A percentile compares a stretch with the other conserved stretches of the same genome.
Evolutionary conservation across 2,113 vertebrate genomes (phyloP).

Genomic region (Sialia sialis): DNA sequence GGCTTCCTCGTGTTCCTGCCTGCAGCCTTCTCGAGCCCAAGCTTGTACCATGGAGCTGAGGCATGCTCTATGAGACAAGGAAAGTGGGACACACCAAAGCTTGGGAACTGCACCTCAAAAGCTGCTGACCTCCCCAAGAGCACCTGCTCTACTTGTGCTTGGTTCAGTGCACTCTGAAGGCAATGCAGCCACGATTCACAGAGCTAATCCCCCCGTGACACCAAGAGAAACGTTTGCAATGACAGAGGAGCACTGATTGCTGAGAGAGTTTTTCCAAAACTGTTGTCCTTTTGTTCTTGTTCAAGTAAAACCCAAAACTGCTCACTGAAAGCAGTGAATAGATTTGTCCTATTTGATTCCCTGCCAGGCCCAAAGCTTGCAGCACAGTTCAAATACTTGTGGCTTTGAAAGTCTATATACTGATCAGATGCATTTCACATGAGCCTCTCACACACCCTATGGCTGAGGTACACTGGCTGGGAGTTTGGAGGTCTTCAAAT

Average conservation of each 20-base stretch:
- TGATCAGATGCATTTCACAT: not conserved
- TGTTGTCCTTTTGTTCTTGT: not conserved
- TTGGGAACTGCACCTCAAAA: not conserved
- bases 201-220: not conserved
- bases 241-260: not conserved
- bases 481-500: not conserved
- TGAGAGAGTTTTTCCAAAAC: conserved; percentile 12
- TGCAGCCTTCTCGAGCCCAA: not conserved
- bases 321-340: not conserved
- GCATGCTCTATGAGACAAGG: fast-evolving
- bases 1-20: not conserved
- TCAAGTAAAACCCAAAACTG: not conserved
- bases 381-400: not conserved
- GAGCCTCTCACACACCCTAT: not conserved
- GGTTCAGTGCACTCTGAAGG: not conserved
- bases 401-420: not conserved
- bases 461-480: not conserved
- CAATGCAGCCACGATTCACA: not conserved
- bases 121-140: not conserved
- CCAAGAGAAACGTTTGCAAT: not conserved
- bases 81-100: not conserved
- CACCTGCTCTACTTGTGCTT: not conserved
- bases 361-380: not conserved
- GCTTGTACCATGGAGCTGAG: fast-evolving
- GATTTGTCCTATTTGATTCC: conserved; percentile 6